Conservation (phyloP, 2,113 vertebrate species). For the Prionailurus viverrinus region DNA sequence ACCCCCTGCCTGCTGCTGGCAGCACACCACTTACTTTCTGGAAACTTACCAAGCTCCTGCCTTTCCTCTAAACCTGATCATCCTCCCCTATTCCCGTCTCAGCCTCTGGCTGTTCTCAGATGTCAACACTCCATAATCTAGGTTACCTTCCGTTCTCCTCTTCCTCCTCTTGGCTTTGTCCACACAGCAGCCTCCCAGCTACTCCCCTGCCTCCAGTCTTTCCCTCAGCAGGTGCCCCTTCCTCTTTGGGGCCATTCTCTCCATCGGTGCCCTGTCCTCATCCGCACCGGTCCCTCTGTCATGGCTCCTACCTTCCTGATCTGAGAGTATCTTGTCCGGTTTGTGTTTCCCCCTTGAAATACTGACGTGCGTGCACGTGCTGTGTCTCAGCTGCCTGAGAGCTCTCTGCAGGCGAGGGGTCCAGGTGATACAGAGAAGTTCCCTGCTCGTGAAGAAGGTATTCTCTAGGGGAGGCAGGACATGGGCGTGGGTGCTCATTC, state of each 20-base stretch:
- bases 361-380: fast-evolving
- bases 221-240: background rate
- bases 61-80: background rate
- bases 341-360: background rate
- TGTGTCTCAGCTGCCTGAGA: no score
- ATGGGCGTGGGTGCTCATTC: background rate
- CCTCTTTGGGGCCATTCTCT: background rate
- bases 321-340: background rate
- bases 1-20: background rate
- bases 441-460: background rate
- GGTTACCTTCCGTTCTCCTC: background rate
- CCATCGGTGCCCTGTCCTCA: background rate
- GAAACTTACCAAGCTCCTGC: background rate
- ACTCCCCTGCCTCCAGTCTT: background rate
- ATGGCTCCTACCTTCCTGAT: background rate
- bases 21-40: fast-evolving
- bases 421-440: background rate
- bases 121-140: background rate
- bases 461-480: background rate
- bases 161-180: background rate
- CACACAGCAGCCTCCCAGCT: background rate
- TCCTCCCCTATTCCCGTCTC: background rate
- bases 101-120: background rate
- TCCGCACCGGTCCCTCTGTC: background rate
- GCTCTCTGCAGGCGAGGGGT: background rate